Evolutionary conservation across 1,140 invertebrate species (phyloP), one percentile per base, ranked within the genome.

Genomic region (Procambarus virginalis): DNA sequence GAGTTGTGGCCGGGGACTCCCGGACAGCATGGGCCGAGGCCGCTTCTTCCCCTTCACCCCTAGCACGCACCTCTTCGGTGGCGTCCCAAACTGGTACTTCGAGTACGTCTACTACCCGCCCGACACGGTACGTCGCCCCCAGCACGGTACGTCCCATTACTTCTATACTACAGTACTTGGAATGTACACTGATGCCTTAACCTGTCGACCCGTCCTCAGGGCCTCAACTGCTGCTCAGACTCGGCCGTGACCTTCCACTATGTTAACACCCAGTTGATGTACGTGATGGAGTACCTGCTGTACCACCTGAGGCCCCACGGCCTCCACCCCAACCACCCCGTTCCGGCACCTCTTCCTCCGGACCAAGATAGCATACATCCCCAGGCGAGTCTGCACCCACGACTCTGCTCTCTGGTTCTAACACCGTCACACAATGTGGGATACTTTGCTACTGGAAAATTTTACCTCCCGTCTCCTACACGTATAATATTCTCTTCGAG

Each of bases 201-300:
- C 51, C 12, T 55, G 51, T 55, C n/a, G 2, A 34, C 5, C 68
- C 34, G 68, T 12, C 58, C 55, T 2, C 94, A 99, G 96, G 98
- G 98, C 0, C 95, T 98, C 81, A 96, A 98, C 91, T 99, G 98
- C 93, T 99, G 98, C 94, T 99, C 98, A 14, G 98, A 99, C 93
- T 97, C 97, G 93, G 98, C 98, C 0, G 96, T 99, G 64, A 98
- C 98, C 0, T 99, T 99, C 94, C 98, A 99, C 94, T 99, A 99
- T 93, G 97, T 99, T 3, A 95, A 95, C 22, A 98, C 98, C 0
- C 97, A 98, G 93, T 96, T 97, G 94, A 98, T 99, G 98, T 99
- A 99, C 93, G 97, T 98, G 2, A 93, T 99, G 49, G 98, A 99
- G 92, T 99, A 99, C 94, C 94, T 99, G 55, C 97, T 99, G 92